Conservation (phyloP, 2,797 vertebrate genomes). For the Sebastes goodei region DNA sequence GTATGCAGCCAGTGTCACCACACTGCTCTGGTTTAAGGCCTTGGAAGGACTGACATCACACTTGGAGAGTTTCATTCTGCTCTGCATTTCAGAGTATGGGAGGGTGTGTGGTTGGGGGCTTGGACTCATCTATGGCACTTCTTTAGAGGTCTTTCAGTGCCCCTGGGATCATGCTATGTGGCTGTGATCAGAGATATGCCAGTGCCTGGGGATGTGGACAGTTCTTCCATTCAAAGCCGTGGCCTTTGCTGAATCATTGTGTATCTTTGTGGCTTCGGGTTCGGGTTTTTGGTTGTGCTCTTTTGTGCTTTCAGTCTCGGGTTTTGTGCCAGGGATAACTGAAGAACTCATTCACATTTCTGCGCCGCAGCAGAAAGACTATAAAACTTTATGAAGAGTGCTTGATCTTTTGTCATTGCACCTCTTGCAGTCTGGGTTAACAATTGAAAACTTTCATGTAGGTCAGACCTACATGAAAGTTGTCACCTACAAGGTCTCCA, state of each 20-base stretch:
- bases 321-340: constrained; percentile 19
- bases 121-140: constrained; percentile 47
- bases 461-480: constrained; percentile 40
- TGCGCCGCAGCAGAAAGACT: not conserved
- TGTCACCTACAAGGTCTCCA: constrained; percentile 17
- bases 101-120: constrained; percentile 44
- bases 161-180: constrained; percentile 37
- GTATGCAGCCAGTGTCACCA: constrained; percentile 44
- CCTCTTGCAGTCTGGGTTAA: constrained; percentile 20
- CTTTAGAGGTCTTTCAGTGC: constrained; percentile 43
- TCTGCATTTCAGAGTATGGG: constrained; percentile 29
- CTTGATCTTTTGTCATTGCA: constrained; percentile 29
- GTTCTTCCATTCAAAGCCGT: constrained; percentile 22
- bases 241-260: constrained; percentile 28
- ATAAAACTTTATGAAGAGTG: not conserved
- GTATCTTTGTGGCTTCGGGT: constrained; percentile 1
- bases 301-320: constrained; percentile 15
- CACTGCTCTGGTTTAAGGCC: constrained; percentile 51
- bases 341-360: constrained; percentile 36
- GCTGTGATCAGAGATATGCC: constrained; percentile 40
- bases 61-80: constrained; percentile 49
- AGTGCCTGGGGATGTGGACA: constrained; percentile 19
- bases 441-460: constrained; percentile 33
- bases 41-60: constrained; percentile 73
- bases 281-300: constrained; percentile 8